Conservation (phyloP, 2,113 vertebrate genomes). For the Oxygymnocypris stewartii region DNA sequence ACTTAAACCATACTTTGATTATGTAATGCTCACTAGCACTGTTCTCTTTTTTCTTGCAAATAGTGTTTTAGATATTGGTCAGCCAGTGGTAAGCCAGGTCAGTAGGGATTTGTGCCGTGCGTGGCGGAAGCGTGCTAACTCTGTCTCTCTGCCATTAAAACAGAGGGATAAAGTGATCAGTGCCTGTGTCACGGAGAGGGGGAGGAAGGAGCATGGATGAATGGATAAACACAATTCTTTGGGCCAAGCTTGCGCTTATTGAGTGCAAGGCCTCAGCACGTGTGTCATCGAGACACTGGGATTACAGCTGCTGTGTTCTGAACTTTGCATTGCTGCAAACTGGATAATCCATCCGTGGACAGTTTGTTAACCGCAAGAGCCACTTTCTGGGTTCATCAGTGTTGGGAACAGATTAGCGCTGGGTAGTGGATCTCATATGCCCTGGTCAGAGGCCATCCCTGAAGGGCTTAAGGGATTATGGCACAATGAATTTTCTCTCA, state of each 20-base stretch:
- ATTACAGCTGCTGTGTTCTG: conserved; percentile 61
- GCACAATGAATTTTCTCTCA: conserved; percentile 62
- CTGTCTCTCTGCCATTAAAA: conserved; percentile 36
- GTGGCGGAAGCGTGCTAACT: conserved; percentile 30
- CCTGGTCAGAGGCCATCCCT: conserved; percentile 77
- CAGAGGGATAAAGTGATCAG: conserved; percentile 50
- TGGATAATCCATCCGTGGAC: conserved; percentile 76
- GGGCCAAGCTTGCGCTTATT: conserved; percentile 31
- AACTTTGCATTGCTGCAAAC: conserved; percentile 65
- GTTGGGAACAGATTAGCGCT: conserved; percentile 76
- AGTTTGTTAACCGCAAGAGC: conserved; percentile 75
- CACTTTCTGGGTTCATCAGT: conserved; percentile 77
- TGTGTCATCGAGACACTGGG: conserved; percentile 58
- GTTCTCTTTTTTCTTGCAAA: background rate
- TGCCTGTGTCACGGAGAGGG: conserved; percentile 34
- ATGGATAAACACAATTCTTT: conserved; percentile 52
- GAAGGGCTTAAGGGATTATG: conserved; percentile 81
- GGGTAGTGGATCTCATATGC: conserved; percentile 78
- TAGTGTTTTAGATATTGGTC: conserved; percentile 8
- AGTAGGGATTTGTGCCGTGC: background rate
- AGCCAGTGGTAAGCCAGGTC: background rate
- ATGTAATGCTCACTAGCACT: background rate
- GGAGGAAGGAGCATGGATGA: conserved; percentile 49
- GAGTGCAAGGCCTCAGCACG: conserved; percentile 50
- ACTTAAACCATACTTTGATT: background rate